phyloP scores from a whole-genome alignment of 2,113 vertebrate genomes.

The Quiscalus mexicanus region DNA sequence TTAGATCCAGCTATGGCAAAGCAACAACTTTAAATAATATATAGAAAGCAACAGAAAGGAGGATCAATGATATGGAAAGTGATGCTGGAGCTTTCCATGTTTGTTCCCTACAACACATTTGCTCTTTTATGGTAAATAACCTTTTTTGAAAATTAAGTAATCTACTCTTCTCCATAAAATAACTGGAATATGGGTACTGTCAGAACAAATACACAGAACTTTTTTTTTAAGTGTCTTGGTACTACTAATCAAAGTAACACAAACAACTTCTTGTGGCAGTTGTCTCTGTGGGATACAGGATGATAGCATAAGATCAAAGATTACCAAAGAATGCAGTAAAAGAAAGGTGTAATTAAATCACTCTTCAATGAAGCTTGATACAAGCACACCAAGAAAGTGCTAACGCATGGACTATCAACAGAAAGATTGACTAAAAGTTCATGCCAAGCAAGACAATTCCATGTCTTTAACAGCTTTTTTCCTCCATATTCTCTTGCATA shows the following conservation, averaged over 20 bases:
- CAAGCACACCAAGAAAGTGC: background rate
- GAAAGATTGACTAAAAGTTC: background rate
- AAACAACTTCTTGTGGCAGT: background rate
- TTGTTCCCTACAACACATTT: background rate
- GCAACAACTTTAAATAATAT: background rate
- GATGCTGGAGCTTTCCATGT: background rate
- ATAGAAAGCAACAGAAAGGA: background rate
- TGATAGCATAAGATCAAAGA: background rate
- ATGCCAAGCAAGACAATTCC: background rate
- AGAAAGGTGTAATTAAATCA: background rate
- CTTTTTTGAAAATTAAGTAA: background rate
- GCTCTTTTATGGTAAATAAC: background rate
- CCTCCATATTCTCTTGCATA: background rate
- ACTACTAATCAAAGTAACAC: background rate
- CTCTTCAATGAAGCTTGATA: background rate
- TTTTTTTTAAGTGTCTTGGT: background rate
- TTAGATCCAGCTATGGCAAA: background rate
- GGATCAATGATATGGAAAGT: background rate
- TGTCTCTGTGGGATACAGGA: background rate
- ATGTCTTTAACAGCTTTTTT: background rate
- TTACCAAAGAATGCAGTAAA: background rate
- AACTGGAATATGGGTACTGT: background rate
- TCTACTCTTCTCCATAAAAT: background rate
- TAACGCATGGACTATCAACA: background rate
- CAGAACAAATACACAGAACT: background rate